A percentile compares a stretch with the other conserved stretches of the same genome.
Evolutionary conservation across 2,113 vertebrate species (phyloP).

Genomic region (Sylvilagus bachmani): DNA sequence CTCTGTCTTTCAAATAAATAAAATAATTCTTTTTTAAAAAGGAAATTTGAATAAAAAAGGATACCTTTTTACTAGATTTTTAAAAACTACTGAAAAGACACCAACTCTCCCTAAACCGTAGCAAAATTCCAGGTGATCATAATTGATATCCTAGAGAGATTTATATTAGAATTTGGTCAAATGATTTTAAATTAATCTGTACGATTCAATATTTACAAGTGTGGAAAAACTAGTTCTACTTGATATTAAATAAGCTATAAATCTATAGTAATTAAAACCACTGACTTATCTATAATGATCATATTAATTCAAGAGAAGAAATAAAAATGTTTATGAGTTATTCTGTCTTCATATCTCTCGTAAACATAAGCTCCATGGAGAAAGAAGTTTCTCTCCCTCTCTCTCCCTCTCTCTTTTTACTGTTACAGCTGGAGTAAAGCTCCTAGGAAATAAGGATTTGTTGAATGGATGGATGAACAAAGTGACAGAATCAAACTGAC

Average conservation of each 20-base stretch:
- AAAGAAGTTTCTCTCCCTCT: not conserved
- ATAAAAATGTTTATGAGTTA: not conserved
- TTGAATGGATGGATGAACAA: not conserved
- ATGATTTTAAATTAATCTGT: constrained; percentile 31
- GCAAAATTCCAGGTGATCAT: constrained; percentile 28
- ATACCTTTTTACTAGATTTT: not conserved
- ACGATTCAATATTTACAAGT: not conserved
- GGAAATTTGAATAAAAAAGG: constrained; percentile 1
- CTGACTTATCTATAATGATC: not conserved
- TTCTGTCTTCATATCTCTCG: not conserved
- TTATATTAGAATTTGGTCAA: not conserved
- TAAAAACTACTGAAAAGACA: not conserved
- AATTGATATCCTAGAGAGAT: not conserved
- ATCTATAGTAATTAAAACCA: not conserved
- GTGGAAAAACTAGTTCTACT: not conserved
- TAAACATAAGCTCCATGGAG: not conserved
- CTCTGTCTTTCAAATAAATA: no score
- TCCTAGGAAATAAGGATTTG: not conserved
- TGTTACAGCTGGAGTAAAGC: not conserved
- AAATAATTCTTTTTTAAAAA: not conserved
- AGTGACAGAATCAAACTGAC: not conserved
- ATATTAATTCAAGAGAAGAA: constrained; percentile 11
- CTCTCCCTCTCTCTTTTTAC: not conserved
- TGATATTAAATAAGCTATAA: constrained; percentile 27
- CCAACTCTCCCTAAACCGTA: constrained; percentile 14